Evolutionary conservation across 2,113 vertebrate genomes (phyloP).

Genomic region (Sisor rabdophorus): DNA sequence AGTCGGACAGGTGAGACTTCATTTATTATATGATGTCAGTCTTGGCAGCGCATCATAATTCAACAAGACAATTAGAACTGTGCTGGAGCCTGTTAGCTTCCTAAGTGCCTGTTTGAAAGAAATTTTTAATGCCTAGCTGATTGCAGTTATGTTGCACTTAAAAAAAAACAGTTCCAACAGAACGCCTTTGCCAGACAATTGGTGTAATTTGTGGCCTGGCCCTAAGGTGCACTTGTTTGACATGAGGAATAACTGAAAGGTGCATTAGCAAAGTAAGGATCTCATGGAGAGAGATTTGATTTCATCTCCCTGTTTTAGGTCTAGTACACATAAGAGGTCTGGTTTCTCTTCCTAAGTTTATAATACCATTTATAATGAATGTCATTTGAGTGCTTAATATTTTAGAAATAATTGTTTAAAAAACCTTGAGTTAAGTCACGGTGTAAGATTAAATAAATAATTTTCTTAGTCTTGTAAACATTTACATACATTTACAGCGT

Average conservation of each 20-base stretch:
- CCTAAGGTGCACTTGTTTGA: slow-evolving; percentile 22
- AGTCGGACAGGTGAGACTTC: slow-evolving; percentile 76
- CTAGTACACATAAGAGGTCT: not conserved
- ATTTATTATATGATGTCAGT: not conserved
- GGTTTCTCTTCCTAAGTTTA: not conserved
- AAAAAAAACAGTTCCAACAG: slow-evolving; percentile 32
- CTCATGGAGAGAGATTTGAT: not conserved
- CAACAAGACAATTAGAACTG: slow-evolving; percentile 27
- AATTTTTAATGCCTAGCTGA: slow-evolving; percentile 28
- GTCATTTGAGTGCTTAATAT: no score
- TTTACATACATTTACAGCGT: no score
- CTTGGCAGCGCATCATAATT: slow-evolving; percentile 32
- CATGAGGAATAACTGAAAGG: slow-evolving; percentile 36
- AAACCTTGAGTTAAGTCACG: not conserved
- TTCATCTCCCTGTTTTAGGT: slow-evolving; percentile 21
- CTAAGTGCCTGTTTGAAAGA: slow-evolving; percentile 5
- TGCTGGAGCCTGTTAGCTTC: slow-evolving; percentile 13
- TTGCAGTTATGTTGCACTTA: slow-evolving; percentile 41
- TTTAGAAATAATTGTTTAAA: not conserved
- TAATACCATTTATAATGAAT: no score
- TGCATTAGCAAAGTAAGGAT: not conserved
- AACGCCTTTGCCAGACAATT: slow-evolving; percentile 6
- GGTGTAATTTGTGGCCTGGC: slow-evolving; percentile 25
- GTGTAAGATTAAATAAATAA: not conserved
- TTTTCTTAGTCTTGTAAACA: no score